Base-by-base conservation (phyloP, 2,888 invertebrate species). In the Archips crataeganus region DNA sequence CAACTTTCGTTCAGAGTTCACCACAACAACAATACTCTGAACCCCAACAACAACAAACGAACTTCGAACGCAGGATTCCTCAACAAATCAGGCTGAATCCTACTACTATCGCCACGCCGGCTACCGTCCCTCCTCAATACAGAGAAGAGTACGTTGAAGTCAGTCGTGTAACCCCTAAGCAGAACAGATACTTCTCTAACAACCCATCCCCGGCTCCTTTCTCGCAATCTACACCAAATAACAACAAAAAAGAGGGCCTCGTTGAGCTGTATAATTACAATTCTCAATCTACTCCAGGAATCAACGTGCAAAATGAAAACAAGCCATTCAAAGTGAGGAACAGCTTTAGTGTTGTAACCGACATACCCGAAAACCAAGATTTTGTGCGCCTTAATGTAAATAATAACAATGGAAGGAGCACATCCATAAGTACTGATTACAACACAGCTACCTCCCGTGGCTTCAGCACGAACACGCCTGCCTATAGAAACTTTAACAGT, bases 61-160 rank as follows among this genome's bases (percentile, higher is more conserved):
- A 88, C 71, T 85, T 81, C 49, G 88, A 88, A 61, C 83, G 83
- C n/a, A 85, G 84, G 32, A 78, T 79, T 54, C 82, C 80, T 13
- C 76, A 80, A 57, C 87, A 88, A 78, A 88, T 79, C 70, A 87
- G 77, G 76, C 86, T 84, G 76, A 80, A 77, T 75, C 77, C 79
- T 9, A 78, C 79, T 15, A 77, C 82, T 9, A 77, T 80, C 54
- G 4, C 15, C 11, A 70, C 77, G 13, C 79, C 88, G 62, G 86
- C 89, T 2, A 88, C 86, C 75, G 84, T 93, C 36, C 93, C 93
- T 80, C 92, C 90, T 77, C 89, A 92, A 79, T 89, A 86, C 78
- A 87, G 90, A 81, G 89, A 94, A 32, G 94, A 94, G 81, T 94
- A 94, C 76, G 94, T 94, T 3, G 94, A 94, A 88, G 94, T 94